Conservation (phyloP, 2,888 invertebrate genomes). For the Germaria angustata region DNA sequence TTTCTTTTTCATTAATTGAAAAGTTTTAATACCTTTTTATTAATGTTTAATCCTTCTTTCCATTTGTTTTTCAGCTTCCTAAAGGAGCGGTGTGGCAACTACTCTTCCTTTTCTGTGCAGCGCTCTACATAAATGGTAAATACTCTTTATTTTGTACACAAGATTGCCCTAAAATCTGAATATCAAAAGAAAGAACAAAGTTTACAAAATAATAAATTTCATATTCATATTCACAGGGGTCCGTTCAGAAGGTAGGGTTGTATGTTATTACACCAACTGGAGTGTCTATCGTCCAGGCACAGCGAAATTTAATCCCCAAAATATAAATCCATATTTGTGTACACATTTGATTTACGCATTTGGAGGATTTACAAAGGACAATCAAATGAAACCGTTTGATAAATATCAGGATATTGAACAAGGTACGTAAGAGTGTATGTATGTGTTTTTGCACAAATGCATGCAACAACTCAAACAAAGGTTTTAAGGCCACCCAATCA, state of each 20-base stretch:
- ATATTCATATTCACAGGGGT: conserved; percentile 71
- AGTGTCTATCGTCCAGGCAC: conserved; percentile 94
- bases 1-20: too few relatives aligned
- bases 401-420: conserved; percentile 97
- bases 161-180: background rate
- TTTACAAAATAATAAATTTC: background rate
- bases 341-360: conserved; percentile 96
- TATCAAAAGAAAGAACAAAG: background rate
- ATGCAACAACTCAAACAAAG: background rate
- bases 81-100: conserved; percentile 78
- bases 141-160: conserved; percentile 33
- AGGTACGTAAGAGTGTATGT: conserved; percentile 82
- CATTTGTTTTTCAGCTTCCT: conserved; percentile 74
- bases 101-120: conserved; percentile 76
- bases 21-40: conserved; percentile 36
- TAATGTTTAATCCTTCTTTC: conserved; percentile 54
- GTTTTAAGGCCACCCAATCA: conserved; percentile 6
- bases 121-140: conserved; percentile 77
- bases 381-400: conserved; percentile 94
- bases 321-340: conserved; percentile 96
- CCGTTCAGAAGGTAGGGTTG: conserved; percentile 85
- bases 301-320: conserved; percentile 94
- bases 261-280: conserved; percentile 97
- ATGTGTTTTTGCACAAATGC: background rate
- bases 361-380: conserved; percentile 94